Evolutionary conservation across 2,797 vertebrate species (phyloP), one percentile per base, ranked within the genome.

Genomic region (Centroberyx gerrardi): DNA sequence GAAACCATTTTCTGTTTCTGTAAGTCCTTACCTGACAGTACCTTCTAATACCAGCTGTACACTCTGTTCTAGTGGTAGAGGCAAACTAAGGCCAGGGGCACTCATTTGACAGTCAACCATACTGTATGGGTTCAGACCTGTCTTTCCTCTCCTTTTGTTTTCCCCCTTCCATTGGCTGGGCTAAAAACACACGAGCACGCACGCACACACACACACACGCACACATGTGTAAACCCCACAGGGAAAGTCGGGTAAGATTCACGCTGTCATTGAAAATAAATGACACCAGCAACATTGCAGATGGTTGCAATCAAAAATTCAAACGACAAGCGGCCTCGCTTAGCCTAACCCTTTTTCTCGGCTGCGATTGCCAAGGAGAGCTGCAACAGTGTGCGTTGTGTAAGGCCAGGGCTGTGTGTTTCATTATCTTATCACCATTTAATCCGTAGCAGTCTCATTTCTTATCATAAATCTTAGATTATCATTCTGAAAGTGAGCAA

Each of bases 301-400:
- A 93, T 92, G 93, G 93, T 91, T 92, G 85, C 90, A 92, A 94
- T 94, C 90, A 93, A 91, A 93, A 88, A 93, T 93, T 92, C 83
- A 90, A 92, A 93, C 87, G 88, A 92, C 90, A 90, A 92, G 90
- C 87, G 78, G 85, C 86, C 86, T 88, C 75, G 73, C 87, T 90
- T 88, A 87, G 83, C 87, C 82, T 79, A 85, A 85, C 83, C 87
- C 80, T 75, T 80, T 84, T 81, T 78, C 87, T 80, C 72, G 61
- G 82, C 80, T 81, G 66, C 63, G 53, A 72, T 62, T 87, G 89
- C 90, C 89, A 92, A 82, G 71, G 40, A 77, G 82, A 83, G 83
- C 87, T 89, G 90, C 86, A 90, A 89, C 81, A 88, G 90, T 85
- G 83, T 66, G 78, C 42, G 75, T 87, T 89, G 90, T 88, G 91